Percentiles rank a stretch among this genome's conserved stretches.
phyloP scores from a whole-genome alignment of 2,888 invertebrate species.

The Sycophila texana region DNA sequence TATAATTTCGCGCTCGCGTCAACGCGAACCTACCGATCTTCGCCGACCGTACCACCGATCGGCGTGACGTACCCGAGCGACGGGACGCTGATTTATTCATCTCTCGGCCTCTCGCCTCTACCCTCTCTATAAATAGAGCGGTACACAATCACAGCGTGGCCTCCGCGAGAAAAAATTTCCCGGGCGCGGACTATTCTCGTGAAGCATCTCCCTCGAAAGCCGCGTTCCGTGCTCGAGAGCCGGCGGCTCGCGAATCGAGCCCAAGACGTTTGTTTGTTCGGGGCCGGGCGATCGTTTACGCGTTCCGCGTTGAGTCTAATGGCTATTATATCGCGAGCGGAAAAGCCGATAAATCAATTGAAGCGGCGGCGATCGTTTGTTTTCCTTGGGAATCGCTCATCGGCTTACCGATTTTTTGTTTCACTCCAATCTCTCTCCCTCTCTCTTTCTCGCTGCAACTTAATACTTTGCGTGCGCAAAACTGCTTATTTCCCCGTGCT shows the following conservation, averaged over 20 bases:
- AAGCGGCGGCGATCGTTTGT: neutral
- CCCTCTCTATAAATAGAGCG: slow-evolving; percentile 47
- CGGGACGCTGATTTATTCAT: slow-evolving; percentile 38
- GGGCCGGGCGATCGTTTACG: slow-evolving; percentile 7
- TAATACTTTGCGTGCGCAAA: slow-evolving; percentile 11
- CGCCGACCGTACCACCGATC: slow-evolving; percentile 41
- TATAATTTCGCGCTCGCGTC: neutral
- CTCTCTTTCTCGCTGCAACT: neutral
- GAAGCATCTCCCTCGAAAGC: slow-evolving; percentile 16
- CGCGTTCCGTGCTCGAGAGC: slow-evolving; percentile 16
- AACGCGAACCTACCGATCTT: slow-evolving; percentile 40
- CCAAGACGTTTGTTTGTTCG: slow-evolving; percentile 16
- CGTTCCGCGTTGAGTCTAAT: neutral
- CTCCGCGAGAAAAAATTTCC: slow-evolving; percentile 22
- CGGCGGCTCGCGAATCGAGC: neutral
- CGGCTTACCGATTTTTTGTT: slow-evolving; percentile 17
- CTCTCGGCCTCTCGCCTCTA: neutral
- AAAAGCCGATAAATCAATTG: slow-evolving; percentile 48
- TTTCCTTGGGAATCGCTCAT: neutral
- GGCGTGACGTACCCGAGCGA: neutral
- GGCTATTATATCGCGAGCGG: slow-evolving; percentile 39
- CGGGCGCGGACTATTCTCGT: slow-evolving; percentile 44
- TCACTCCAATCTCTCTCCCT: neutral
- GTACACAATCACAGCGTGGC: neutral
- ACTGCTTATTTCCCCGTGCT: slow-evolving; percentile 10